Percentiles rank a stretch among this genome's conserved stretches.
Evolutionary conservation across 2,113 vertebrate genomes (phyloP).

Genomic region (Felis catus): DNA sequence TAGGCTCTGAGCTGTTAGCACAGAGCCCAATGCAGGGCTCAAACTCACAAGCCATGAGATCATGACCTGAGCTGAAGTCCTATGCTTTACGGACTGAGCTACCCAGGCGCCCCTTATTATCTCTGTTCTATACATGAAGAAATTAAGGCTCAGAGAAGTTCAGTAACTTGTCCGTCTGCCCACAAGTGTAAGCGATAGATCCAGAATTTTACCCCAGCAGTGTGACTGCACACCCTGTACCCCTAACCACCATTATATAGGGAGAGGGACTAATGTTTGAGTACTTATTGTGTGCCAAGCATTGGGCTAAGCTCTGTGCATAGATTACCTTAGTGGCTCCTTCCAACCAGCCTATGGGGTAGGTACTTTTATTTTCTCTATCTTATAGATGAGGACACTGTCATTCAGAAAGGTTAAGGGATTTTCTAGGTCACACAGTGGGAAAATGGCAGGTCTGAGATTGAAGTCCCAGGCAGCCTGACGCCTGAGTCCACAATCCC

Average conservation of each 20-base stretch:
- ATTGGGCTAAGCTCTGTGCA: not conserved
- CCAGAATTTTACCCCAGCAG: not conserved
- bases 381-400: not conserved
- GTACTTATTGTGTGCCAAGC: accelerated
- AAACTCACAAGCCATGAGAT: too few relatives aligned
- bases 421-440: not conserved
- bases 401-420: not conserved
- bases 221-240: not conserved
- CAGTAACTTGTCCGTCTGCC: not conserved
- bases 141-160: not conserved
- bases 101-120: too few relatives aligned
- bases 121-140: not conserved
- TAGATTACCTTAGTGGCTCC: not conserved
- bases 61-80: too few relatives aligned
- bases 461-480: not conserved
- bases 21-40: too few relatives aligned
- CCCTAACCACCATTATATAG: not conserved
- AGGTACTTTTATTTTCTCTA: not conserved
- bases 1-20: too few relatives aligned
- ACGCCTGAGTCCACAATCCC: not conserved
- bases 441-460: not conserved
- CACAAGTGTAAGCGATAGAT: not conserved
- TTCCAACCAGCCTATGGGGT: not conserved
- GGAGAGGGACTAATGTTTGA: not conserved
- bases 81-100: too few relatives aligned